phyloP scores from a whole-genome alignment of 2,113 vertebrate genomes.

The Ophiodon elongatus region DNA sequence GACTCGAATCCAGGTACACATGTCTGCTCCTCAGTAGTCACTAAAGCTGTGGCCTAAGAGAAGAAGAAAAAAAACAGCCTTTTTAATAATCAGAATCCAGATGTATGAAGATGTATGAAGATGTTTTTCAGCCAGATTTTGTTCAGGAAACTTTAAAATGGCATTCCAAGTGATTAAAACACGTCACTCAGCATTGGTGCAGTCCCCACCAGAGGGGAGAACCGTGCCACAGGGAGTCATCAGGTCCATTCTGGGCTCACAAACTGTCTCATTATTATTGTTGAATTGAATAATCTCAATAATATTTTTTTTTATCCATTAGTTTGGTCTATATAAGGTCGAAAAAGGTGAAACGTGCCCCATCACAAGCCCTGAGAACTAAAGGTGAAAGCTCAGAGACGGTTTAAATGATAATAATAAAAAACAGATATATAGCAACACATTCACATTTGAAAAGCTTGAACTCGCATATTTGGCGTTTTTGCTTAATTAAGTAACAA shows the following conservation, averaged over 20 bases:
- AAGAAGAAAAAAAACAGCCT: background rate
- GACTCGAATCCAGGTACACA: slow-evolving; percentile 78
- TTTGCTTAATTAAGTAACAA: background rate
- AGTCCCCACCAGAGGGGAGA: background rate
- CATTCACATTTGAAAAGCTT: background rate
- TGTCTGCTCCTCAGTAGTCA: slow-evolving; percentile 41
- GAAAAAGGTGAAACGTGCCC: background rate
- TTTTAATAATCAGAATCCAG: background rate
- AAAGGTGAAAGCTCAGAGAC: background rate
- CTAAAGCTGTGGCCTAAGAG: slow-evolving; percentile 46
- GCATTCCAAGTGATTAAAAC: background rate
- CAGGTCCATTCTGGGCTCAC: background rate
- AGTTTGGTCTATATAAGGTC: background rate
- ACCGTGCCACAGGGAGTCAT: background rate
- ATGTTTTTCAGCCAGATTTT: background rate
- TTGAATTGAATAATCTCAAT: background rate
- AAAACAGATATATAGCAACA: background rate
- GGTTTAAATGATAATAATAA: no score
- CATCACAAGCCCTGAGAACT: background rate
- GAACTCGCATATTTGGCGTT: no score
- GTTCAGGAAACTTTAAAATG: background rate
- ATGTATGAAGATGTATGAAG: background rate
- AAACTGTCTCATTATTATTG: no score
- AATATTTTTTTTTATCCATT: background rate
- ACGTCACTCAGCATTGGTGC: no score